These are phyloP conservation scores for Timema podura DNA, from an alignment of 2,888 invertebrate genomes.

Conservation along the genomic window DNA sequence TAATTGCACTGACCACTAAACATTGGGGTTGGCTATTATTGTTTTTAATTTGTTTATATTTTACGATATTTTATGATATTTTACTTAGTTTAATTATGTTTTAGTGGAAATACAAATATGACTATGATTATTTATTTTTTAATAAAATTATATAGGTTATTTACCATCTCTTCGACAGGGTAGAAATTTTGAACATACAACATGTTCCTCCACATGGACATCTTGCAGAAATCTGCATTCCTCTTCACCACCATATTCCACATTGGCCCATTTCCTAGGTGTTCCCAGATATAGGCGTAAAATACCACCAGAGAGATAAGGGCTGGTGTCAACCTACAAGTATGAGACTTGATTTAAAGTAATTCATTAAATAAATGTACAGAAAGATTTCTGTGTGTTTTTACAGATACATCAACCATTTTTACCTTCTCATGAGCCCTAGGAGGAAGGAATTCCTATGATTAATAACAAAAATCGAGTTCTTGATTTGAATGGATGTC, in stretches of 20 bases:
- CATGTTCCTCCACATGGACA: conserved; percentile 66
- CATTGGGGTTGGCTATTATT: not conserved
- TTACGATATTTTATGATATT: too few species aligned
- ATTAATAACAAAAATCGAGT: not conserved
- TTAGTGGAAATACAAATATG: not conserved
- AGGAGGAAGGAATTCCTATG: not conserved
- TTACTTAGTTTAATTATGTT: too few species aligned
- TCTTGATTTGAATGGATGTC: not conserved
- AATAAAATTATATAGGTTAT: conserved; percentile 28
- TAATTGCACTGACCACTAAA: too few species aligned
- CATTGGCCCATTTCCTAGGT: conserved; percentile 59
- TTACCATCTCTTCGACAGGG: conserved; percentile 64
- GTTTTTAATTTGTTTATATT: not conserved
- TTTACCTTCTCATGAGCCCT: not conserved
- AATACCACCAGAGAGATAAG: conserved; percentile 56
- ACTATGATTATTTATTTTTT: too few species aligned
- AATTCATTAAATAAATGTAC: too few species aligned
- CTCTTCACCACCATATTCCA: conserved; percentile 62
- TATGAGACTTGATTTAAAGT: not conserved
- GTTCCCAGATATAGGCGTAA: conserved; percentile 67
- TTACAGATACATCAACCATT: not conserved
- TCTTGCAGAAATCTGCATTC: conserved; percentile 59
- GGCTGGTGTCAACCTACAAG: conserved; percentile 57
- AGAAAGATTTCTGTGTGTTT: not conserved
- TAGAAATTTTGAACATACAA: conserved; percentile 67